These are phyloP conservation scores for Calameuta pallipes DNA, from an alignment of 2,888 invertebrate genomes.

Conservation along the genomic window DNA sequence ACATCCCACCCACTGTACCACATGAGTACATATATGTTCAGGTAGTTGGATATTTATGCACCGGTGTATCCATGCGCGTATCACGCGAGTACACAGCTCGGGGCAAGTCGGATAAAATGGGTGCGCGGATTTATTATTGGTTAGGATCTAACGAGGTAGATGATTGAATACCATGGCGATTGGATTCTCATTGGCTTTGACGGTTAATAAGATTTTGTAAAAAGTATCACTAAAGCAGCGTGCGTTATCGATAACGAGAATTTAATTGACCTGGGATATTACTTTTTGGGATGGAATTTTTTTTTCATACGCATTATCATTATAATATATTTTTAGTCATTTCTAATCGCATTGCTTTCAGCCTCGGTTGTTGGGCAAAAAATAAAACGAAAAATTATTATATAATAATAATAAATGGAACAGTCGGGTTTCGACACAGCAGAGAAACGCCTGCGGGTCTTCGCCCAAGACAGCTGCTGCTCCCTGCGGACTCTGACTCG, in stretches of 20 bases:
- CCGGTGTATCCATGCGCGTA: neutral
- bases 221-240: neutral
- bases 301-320: no score
- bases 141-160: neutral
- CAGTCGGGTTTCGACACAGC: conserved; percentile 37
- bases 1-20: neutral
- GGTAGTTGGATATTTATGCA: neutral
- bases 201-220: neutral
- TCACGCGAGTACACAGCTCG: neutral
- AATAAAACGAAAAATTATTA: neutral
- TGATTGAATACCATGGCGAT: neutral
- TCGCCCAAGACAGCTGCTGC: neutral
- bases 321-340: neutral
- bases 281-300: no score
- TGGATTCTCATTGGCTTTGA: neutral
- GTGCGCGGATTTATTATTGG: neutral
- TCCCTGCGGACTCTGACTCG: conserved; percentile 2
- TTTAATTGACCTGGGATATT: neutral
- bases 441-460: neutral
- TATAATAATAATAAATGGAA: neutral
- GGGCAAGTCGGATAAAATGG: neutral
- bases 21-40: neutral
- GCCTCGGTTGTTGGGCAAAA: neutral
- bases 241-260: neutral
- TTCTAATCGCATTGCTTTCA: neutral